Base-by-base conservation (phyloP, 2,113 vertebrate species). In the Nannobrachium achirus region DNA sequence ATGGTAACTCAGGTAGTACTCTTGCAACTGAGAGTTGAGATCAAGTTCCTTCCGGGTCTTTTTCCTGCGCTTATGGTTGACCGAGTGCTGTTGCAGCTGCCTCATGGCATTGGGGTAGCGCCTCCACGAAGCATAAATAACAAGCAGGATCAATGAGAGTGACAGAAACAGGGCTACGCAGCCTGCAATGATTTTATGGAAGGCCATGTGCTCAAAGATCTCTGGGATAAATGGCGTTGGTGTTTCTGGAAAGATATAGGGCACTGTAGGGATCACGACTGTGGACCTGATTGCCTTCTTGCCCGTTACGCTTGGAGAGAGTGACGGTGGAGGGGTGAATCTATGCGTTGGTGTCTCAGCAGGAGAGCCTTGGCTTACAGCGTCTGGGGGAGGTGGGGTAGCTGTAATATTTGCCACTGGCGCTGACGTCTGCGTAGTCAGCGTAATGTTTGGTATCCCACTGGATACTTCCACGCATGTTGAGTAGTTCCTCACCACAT, bases 1-100 rank as follows among this genome's bases (percentile, higher is more conserved):
- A 66, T 97, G 95, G 88, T 97, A 99, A 93, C 95, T 98, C 92
- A 99, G 95, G 68, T 98, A 99, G 90, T 98, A 99, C 92, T 99
- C 97, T 92, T 98, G 97, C 80, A 99, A 91, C 82, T 97, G 97
- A 74, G 97, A 94, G 92, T 93, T 97, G 76, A 98, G 93, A 86
- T 96, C 95, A 89, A 94, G 94, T 78, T 98, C 96, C 0, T 95
- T 95, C 40, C 88, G 88, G 56, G 90, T 89, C 92, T 98, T 97
- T 96, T 97, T 98, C 90, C 96, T 89, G 70, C 95, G 93, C 87
- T 96, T 95, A 82, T 95, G 96, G 92, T 96, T 95, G 59, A 96
- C 94, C 0, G 97, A 95, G 72, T 95, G 95, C 85, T 98, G 96
- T 89, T 98, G 96, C 69, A 97, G 95, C 81, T 96, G 95, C 66